These are phyloP conservation scores for Corythornis madagascariensis DNA, from an alignment of 2,113 vertebrate genomes.

Conservation along the genomic window DNA sequence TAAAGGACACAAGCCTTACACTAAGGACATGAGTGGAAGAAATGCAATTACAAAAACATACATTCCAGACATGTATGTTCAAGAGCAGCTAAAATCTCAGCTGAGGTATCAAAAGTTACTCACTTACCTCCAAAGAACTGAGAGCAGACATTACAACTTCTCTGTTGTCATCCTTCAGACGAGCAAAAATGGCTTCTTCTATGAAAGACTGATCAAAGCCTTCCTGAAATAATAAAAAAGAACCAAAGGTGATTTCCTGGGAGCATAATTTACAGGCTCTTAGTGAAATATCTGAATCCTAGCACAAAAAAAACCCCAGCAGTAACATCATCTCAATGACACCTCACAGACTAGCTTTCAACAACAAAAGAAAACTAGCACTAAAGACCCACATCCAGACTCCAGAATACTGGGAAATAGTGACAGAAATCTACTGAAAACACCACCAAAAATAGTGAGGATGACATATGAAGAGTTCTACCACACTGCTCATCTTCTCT, in stretches of 20 bases:
- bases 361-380: not conserved
- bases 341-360: not conserved
- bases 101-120: not conserved
- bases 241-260: not conserved
- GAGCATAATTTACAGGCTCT: not conserved
- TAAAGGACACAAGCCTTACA: not conserved
- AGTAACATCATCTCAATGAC: not conserved
- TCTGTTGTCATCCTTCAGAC: constrained; percentile 85
- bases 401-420: not conserved
- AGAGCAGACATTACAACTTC: constrained; percentile 85
- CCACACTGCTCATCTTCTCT: not conserved
- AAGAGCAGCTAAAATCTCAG: not conserved
- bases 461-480: not conserved
- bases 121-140: constrained; percentile 81
- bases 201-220: constrained; percentile 86
- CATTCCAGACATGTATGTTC: not conserved
- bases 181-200: constrained; percentile 82
- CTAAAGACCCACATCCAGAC: not conserved
- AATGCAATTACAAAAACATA: not conserved
- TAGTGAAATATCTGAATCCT: not conserved
- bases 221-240: constrained; percentile 69
- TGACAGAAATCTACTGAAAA: not conserved
- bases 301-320: not conserved
- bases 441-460: not conserved
- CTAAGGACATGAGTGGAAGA: not conserved